Evolutionary conservation across 2,888 invertebrate genomes (phyloP), one percentile per base, ranked within the genome.

Genomic region (Allolobophora icterica): DNA sequence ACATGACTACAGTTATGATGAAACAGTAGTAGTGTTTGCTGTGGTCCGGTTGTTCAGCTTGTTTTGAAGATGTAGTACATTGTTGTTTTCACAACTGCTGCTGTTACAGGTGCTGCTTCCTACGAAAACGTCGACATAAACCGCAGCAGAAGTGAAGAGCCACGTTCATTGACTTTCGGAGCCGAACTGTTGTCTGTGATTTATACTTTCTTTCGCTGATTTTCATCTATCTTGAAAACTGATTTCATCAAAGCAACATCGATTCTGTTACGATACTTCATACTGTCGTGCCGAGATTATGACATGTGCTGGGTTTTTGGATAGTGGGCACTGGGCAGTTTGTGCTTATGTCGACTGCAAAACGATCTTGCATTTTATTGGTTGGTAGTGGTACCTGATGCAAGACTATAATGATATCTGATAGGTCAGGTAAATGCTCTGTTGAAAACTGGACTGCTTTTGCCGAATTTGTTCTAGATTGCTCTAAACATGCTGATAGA

Each of bases 101-200:
- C 5, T 33, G 35, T 87, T 87, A 1, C 87, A 87, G 87, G 38
- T 87, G 87, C 87, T 87, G 87, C 87, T 87, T 87, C 8, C 35
- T 87, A 87, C 30, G 87, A 24, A 87, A 87, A 87, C 38, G 34
- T 33, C 87, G 38, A 87, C 87, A 87, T 33, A 87, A 87, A 35
- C 38, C 87, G 87, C 87, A 87, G 87, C 87, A 87, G 87, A 87
- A 87, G 24, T 87, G 87, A 87, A 11, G 24, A 24, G 34, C 38
- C 21, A 17, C 87, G 4, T 34, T 24, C 87, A 13, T 17, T 87
- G 87, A 87, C 87, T 84, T 84, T 84, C 87, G 24, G 87, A 87
- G n/a, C 87, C 87, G 34, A 87, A 34, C 87, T 87, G 35, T 38
- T 87, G 87, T 87, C 87, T 87, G 87, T 87, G 87, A 87, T 87